phyloP scores from a whole-genome alignment of 1,140 invertebrate species.

The Teleopsis dalmanni region DNA sequence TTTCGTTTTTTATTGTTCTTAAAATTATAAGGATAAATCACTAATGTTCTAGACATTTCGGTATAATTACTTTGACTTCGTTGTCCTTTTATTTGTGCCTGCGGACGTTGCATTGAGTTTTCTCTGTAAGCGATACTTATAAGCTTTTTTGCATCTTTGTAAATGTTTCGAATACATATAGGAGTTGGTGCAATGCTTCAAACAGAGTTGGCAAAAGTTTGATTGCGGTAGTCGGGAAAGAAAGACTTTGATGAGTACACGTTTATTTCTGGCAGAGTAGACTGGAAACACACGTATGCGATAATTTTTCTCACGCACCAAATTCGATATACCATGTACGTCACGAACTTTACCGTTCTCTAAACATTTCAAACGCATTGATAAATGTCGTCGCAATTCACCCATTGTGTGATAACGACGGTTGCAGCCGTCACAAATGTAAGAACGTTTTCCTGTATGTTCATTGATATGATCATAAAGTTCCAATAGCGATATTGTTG shows the following conservation, averaged over 20 bases:
- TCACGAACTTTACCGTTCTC: neutral
- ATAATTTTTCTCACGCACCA: neutral
- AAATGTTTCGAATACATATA: neutral
- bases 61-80: neutral
- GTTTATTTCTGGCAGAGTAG: no score
- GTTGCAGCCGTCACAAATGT: slow-evolving; percentile 18
- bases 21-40: neutral
- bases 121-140: neutral
- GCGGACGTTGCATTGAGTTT: neutral
- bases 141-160: neutral
- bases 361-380: slow-evolving; percentile 11
- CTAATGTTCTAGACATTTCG: neutral
- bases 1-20: neutral
- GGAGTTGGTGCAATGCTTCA: no score
- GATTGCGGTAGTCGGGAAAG: neutral
- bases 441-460: slow-evolving; percentile 9
- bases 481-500: slow-evolving; percentile 11
- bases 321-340: neutral
- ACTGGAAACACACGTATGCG: neutral
- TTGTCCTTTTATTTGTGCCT: neutral
- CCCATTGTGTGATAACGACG: slow-evolving; percentile 10
- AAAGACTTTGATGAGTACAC: neutral
- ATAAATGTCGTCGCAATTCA: slow-evolving; percentile 2
- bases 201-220: no score
- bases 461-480: slow-evolving; percentile 15